Evolutionary conservation across 1,140 invertebrate species (phyloP).

Genomic region (Cataglyphis hispanica): DNA sequence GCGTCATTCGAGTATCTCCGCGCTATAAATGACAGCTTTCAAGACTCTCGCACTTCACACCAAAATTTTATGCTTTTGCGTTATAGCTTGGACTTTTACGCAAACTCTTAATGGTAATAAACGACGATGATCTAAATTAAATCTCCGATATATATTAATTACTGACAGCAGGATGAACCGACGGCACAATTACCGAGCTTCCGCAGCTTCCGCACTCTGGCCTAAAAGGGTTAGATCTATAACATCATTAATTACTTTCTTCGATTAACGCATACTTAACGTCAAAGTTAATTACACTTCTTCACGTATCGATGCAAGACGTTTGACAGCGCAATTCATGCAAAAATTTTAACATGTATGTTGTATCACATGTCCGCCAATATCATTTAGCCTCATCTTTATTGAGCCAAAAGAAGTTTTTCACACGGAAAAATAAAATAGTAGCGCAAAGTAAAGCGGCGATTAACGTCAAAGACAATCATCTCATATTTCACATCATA

Average conservation of each 20-base stretch:
- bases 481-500: neutral
- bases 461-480: constrained; percentile 2
- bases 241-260: constrained; percentile 49
- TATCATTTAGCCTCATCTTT: neutral
- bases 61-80: constrained; percentile 14
- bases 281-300: constrained; percentile 49
- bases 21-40: constrained; percentile 23
- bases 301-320: constrained; percentile 25
- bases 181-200: constrained; percentile 43
- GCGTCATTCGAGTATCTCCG: constrained; percentile 31
- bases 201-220: constrained; percentile 16
- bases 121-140: constrained; percentile 41
- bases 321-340: constrained; percentile 1
- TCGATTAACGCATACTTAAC: constrained; percentile 30
- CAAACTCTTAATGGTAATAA: constrained; percentile 20
- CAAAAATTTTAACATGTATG: constrained; percentile 15
- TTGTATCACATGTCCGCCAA: neutral
- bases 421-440: neutral
- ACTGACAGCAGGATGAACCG: constrained; percentile 32
- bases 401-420: neutral
- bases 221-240: constrained; percentile 47
- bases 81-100: constrained; percentile 15
- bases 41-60: constrained; percentile 29
- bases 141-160: constrained; percentile 51
- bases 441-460: neutral